Conservation (phyloP, 2,797 vertebrate genomes). For the Falco peregrinus region DNA sequence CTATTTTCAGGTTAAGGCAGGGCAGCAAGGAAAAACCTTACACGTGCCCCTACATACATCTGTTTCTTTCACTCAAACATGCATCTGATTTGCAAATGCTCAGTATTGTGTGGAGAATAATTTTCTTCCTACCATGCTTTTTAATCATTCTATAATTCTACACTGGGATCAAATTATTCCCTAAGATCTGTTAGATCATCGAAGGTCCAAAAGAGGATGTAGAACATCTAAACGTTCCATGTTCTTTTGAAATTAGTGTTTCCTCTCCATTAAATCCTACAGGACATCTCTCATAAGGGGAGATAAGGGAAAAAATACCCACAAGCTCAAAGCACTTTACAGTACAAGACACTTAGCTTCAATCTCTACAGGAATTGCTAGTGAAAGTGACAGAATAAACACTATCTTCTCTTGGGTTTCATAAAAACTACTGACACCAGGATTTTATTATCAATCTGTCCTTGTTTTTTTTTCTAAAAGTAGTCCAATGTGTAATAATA, state of each 20-base stretch:
- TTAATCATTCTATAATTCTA: background rate
- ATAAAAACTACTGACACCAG: background rate
- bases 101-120: background rate
- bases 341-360: background rate
- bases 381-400: background rate
- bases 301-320: background rate
- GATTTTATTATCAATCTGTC: background rate
- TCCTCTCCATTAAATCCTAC: background rate
- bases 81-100: background rate
- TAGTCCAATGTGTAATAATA: background rate
- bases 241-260: background rate
- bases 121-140: background rate
- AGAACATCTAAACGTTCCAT: background rate
- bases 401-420: background rate
- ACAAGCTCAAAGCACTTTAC: background rate
- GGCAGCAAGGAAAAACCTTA: background rate
- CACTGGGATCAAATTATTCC: background rate
- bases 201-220: background rate
- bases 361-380: background rate
- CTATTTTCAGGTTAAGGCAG: background rate
- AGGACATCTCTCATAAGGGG: background rate
- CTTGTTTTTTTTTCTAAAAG: background rate
- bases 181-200: background rate
- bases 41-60: fast-evolving
- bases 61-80: background rate